Evolutionary conservation across 2,888 invertebrate species (phyloP), one percentile per base, ranked within the genome.

Genomic region (Agonopterix alstromeriana): DNA sequence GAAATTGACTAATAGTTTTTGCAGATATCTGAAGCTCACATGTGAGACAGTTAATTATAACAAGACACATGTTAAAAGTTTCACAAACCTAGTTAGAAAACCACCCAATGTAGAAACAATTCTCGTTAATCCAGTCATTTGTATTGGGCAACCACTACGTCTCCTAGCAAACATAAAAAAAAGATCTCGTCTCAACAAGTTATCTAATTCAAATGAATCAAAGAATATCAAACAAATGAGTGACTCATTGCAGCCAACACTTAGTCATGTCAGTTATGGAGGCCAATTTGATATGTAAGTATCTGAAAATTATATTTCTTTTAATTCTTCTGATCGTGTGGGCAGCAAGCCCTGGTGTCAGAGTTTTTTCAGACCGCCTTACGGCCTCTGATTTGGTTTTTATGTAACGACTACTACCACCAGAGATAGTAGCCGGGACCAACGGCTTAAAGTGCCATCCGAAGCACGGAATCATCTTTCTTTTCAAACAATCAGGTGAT

Each of bases 1-100:
- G 77, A 84, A 82, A 82, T 75, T 83, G 73, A 82, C 79, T 62
- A 73, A 78, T 64, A 85, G 81, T 79, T 83, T 82, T 83, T 84
- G 67, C 82, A 86, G 82, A 86, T 84, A 70, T 68, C 69, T 82
- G 59, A 76, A 67, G 60, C 65, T 79, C 56, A 71, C 73, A 70
- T 76, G 67, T 78, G 73, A 80, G 58, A 73, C 67, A 65, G 52
- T 71, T 56, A 59, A 56, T 54, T 53, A 55, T 58, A 63, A 58
- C 65, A 71, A 65, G 57, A 51, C 61, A 60, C 66, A 76, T 74
- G 73, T 77, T 58, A 78, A 71, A 62, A 67, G 62, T 50, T 68
- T 67, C 51, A 61, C 71, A 55, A 61, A 74, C 60, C 68, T 78
- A 54, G 63, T 61, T 63, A 67, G 62, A 61, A 63, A 57, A 72